Base-by-base conservation (phyloP, 2,113 vertebrate species). In the Zosterops pallidus region DNA sequence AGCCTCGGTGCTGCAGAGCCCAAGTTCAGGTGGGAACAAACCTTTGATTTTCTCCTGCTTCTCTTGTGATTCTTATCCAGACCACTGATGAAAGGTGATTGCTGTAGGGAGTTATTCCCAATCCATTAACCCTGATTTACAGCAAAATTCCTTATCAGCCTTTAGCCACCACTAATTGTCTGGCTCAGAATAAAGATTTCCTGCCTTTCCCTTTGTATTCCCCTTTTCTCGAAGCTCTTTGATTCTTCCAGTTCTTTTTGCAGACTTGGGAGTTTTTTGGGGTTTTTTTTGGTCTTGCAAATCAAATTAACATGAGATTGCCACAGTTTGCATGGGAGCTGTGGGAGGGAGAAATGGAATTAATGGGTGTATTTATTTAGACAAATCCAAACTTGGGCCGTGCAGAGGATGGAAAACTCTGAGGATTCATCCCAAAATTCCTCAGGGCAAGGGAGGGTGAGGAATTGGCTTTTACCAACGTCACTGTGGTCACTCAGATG, bases 341-440 rank as follows among this genome's bases (percentile, higher is more conserved):
- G 65, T 68, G 71, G 89, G 89, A 86, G 83, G 89, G 59, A 60
- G 46, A 55, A 35, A 24, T 33, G 25, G 71, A 77, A 83, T 83
- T 64, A 50, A 9, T 59, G 16, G 29, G 15, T 60, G 10, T 1
- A 1, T 56, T 81, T 50, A 18, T 57, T 41, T 64, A 13, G 6
- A 23, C 26, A 33, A 50, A 46, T 55, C 1, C 0, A 1, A 57
- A 33, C 4, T 56, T 4, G 2, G 0, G 1, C 81, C 21, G 1
- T 35, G 44, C 29, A 28, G 47, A 16, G 33, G 46, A 23, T 68
- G 46, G 70, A 68, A 49, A 68, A 47, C 55, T 50, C 11, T 4
- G 33, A 59, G 41, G 26, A 14, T 15, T 47, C 64, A 9, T 13
- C 52, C 79, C 33, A 5, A 8, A 6, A 5, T 67, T 56, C 55